These are phyloP conservation scores for Bujurquina vittata DNA, from an alignment of 2,113 vertebrate genomes.

Conservation along the genomic window DNA sequence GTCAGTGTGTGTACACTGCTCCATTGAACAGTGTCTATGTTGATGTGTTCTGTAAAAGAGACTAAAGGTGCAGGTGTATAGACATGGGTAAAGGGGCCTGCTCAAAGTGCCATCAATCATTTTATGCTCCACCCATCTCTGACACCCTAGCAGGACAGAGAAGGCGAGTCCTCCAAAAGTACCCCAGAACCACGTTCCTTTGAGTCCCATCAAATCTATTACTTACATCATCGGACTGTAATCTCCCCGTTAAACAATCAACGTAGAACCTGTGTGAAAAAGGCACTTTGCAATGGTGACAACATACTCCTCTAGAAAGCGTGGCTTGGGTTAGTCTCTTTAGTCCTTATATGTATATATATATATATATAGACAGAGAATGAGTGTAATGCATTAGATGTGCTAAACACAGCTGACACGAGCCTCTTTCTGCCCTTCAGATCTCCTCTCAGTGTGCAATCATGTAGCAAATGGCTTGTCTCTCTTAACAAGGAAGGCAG, in stretches of 20 bases:
- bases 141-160: slow-evolving; percentile 37
- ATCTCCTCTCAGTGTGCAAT: slow-evolving; percentile 34
- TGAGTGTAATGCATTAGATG: slow-evolving; percentile 4
- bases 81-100: slow-evolving; percentile 30
- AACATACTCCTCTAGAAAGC: slow-evolving; percentile 27
- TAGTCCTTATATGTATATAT: slow-evolving; percentile 13
- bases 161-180: slow-evolving; percentile 21
- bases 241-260: slow-evolving; percentile 35
- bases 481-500: slow-evolving; percentile 27
- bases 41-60: slow-evolving; percentile 33
- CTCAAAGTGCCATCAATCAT: slow-evolving; percentile 56
- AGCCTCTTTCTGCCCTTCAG: slow-evolving; percentile 7
- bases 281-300: slow-evolving; percentile 8
- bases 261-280: slow-evolving; percentile 4
- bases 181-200: neutral
- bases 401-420: slow-evolving; percentile 7
- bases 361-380: slow-evolving; percentile 32
- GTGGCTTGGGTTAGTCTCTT: slow-evolving; percentile 16
- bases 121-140: slow-evolving; percentile 23
- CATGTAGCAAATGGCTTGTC: slow-evolving; percentile 54
- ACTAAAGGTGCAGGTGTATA: slow-evolving; percentile 45
- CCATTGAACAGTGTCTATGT: slow-evolving; percentile 43
- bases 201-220: neutral
- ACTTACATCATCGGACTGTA: slow-evolving; percentile 27
- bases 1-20: slow-evolving; percentile 33